These are phyloP conservation scores for Drusus annulatus DNA, from an alignment of 1,140 invertebrate genomes.

Conservation along the genomic window DNA sequence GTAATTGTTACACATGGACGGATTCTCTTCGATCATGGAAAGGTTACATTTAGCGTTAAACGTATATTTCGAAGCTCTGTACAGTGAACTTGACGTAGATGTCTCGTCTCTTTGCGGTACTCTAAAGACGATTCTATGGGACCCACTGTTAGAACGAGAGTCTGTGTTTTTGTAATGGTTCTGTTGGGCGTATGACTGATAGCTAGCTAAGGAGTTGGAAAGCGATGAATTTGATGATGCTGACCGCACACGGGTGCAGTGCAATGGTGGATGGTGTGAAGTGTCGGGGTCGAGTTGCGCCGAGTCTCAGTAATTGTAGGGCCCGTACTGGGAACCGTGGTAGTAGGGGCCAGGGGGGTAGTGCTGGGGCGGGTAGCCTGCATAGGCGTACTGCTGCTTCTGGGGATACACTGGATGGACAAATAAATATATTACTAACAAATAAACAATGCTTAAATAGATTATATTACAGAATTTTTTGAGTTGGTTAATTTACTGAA, in stretches of 20 bases:
- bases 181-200: not conserved
- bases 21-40: slow-evolving; percentile 67
- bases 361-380: slow-evolving; percentile 83
- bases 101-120: slow-evolving; percentile 2
- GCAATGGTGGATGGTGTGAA: slow-evolving; percentile 59
- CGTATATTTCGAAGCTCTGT: slow-evolving; percentile 58
- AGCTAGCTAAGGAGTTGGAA: slow-evolving; percentile 42
- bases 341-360: slow-evolving; percentile 90
- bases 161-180: not conserved
- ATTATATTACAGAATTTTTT: no score
- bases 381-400: slow-evolving; percentile 93
- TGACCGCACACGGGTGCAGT: not conserved
- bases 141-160: not conserved
- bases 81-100: slow-evolving; percentile 25
- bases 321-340: slow-evolving; percentile 93
- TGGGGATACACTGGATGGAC: slow-evolving; percentile 87
- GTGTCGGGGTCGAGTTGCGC: slow-evolving; percentile 61
- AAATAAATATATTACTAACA: not conserved
- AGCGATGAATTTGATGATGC: slow-evolving; percentile 61
- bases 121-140: slow-evolving; percentile 18
- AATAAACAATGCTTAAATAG: not conserved
- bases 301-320: slow-evolving; percentile 86
- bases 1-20: slow-evolving; percentile 58
- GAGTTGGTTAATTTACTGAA: no score
- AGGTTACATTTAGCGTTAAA: slow-evolving; percentile 65